Percentiles rank a stretch among this genome's conserved stretches.
These are phyloP conservation scores for Potorous gilbertii DNA, from an alignment of 2,797 vertebrate species.

Conservation along the genomic window DNA sequence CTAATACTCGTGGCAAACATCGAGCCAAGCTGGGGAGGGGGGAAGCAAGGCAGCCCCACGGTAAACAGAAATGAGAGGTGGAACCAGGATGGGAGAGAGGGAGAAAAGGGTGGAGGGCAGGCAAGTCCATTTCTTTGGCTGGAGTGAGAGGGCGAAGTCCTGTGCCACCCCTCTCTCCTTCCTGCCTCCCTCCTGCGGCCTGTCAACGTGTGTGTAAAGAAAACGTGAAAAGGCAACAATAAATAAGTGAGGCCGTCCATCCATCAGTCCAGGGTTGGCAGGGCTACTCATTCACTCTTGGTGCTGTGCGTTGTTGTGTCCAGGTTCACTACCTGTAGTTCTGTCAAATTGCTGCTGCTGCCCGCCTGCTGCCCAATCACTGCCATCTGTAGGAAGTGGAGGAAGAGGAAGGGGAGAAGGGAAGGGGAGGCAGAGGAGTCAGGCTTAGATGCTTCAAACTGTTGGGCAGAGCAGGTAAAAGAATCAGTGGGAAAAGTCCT, in stretches of 20 bases:
- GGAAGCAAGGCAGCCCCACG: conserved; percentile 71
- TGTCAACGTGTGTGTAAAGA: conserved; percentile 86
- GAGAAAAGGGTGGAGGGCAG: conserved; percentile 68
- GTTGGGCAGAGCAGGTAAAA: neutral
- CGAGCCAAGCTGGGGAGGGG: conserved; percentile 70
- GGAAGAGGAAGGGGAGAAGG: neutral
- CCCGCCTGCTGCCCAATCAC: conserved; percentile 97
- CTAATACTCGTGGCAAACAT: conserved; percentile 77
- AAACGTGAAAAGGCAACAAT: conserved; percentile 96
- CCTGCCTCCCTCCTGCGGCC: conserved; percentile 82
- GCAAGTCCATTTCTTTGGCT: conserved; percentile 92
- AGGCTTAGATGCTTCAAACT: neutral
- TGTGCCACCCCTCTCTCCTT: conserved; percentile 74
- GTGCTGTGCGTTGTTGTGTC: conserved; percentile 90
- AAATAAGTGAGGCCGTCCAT: conserved; percentile 93
- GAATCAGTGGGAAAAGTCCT: neutral
- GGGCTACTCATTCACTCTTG: conserved; percentile 93
- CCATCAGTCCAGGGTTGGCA: conserved; percentile 73
- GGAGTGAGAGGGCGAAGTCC: conserved; percentile 87
- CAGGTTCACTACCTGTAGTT: conserved; percentile 97
- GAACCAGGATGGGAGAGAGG: conserved; percentile 49
- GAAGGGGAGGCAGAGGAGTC: neutral
- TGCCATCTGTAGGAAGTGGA: conserved; percentile 89
- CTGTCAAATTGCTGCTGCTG: conserved; percentile 95
- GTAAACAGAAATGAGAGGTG: conserved; percentile 66